These are phyloP conservation scores for Empis stercorea DNA, from an alignment of 2,888 invertebrate genomes.

Conservation along the genomic window DNA sequence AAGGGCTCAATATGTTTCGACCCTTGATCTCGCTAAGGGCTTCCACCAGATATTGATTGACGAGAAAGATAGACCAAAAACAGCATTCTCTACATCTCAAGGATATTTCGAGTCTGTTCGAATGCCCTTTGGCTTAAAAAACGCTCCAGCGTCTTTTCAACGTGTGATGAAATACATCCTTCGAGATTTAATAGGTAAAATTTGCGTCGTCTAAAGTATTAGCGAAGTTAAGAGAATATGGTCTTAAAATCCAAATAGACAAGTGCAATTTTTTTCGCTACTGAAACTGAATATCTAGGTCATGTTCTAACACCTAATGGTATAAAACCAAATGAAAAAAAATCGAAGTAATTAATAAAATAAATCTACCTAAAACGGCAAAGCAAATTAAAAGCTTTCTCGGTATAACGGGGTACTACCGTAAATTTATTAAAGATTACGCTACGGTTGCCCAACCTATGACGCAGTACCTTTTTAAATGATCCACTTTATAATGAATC, in stretches of 20 bases:
- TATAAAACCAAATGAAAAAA: no score
- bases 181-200: not conserved
- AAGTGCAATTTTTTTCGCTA: conserved; percentile 1
- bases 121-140: not conserved
- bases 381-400: conserved; percentile 2
- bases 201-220: conserved; percentile 3
- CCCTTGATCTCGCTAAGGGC: not conserved
- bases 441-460: conserved; percentile 5
- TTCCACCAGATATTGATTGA: not conserved
- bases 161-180: not conserved
- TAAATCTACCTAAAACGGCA: not conserved
- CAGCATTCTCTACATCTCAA: conserved; percentile 7
- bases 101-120: conserved; percentile 8
- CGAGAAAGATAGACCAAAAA: conserved; percentile 4
- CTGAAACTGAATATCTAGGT: not conserved
- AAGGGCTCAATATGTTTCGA: not conserved
- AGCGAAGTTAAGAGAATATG: not conserved
- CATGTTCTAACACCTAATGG: not conserved
- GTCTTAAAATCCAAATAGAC: conserved; percentile 7
- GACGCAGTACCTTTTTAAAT: conserved; percentile 3
- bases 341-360: not conserved
- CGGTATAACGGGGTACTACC: conserved; percentile 5
- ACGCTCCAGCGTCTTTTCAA: not conserved
- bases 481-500: conserved; percentile 5
- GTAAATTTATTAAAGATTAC: conserved; percentile 7